phyloP scores from a whole-genome alignment of 2,888 invertebrate genomes.

The Drosophila colorata region DNA sequence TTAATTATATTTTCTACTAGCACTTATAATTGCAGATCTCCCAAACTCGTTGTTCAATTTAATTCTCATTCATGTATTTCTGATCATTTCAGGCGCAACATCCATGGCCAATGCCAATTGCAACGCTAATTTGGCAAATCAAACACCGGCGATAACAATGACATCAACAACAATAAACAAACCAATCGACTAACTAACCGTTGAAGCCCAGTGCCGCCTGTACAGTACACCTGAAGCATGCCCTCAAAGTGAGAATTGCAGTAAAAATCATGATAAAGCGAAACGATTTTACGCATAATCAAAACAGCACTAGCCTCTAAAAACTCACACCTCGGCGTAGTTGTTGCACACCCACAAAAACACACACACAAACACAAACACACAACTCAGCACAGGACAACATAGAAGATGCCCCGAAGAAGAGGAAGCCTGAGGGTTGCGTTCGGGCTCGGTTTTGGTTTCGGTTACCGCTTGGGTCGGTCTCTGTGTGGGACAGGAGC shows the following conservation, averaged over 20 bases:
- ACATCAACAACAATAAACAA: slow-evolving; percentile 27
- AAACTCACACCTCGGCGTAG: slow-evolving; percentile 66
- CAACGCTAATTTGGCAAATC: slow-evolving; percentile 54
- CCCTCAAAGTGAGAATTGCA: slow-evolving; percentile 61
- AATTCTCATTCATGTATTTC: slow-evolving; percentile 11
- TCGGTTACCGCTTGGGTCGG: slow-evolving; percentile 50
- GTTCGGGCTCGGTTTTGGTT: slow-evolving; percentile 44
- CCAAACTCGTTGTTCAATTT: neutral
- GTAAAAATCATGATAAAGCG: slow-evolving; percentile 75
- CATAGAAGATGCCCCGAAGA: slow-evolving; percentile 3
- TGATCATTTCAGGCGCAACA: slow-evolving; percentile 8
- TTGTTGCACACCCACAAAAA: slow-evolving; percentile 50
- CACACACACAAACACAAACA: slow-evolving; percentile 13
- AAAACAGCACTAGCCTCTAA: slow-evolving; percentile 71
- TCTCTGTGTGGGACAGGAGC: slow-evolving; percentile 65
- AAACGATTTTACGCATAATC: slow-evolving; percentile 79
- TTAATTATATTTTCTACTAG: too few relatives aligned
- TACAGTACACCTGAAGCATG: slow-evolving; percentile 44
- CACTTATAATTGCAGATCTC: too few relatives aligned
- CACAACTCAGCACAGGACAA: slow-evolving; percentile 9
- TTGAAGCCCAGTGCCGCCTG: slow-evolving; percentile 24
- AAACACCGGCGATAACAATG: slow-evolving; percentile 47
- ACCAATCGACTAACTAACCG: slow-evolving; percentile 47
- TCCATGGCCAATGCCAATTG: slow-evolving; percentile 57
- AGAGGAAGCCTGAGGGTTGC: slow-evolving; percentile 30